Evolutionary conservation across 2,888 invertebrate genomes (phyloP).

Genomic region (Zhengitettix transpicula): DNA sequence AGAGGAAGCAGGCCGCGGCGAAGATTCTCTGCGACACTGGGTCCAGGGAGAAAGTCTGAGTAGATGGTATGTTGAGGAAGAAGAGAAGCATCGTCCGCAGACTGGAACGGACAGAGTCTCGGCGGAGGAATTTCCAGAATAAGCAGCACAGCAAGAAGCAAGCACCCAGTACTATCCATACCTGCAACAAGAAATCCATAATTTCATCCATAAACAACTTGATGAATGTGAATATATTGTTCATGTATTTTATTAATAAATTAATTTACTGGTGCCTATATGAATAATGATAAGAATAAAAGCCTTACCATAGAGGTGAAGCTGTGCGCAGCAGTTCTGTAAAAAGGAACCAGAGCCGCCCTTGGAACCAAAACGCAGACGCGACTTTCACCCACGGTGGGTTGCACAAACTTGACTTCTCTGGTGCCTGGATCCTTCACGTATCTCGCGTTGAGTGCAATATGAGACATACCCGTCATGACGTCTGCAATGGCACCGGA

Average conservation of each 20-base stretch:
- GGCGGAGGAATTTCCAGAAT: neutral
- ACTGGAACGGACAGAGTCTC: neutral
- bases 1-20: constrained; percentile 21
- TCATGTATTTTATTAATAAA: no score
- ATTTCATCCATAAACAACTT: no score
- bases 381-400: neutral
- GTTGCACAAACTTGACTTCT: neutral
- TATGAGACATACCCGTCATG: neutral
- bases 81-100: neutral
- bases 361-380: neutral
- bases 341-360: neutral
- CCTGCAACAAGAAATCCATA: neutral
- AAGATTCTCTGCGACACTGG: constrained; percentile 19
- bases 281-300: no score
- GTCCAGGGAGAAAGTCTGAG: neutral
- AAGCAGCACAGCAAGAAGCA: neutral
- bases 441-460: neutral
- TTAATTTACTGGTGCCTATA: no score
- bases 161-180: neutral
- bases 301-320: neutral
- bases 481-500: neutral
- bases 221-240: no score
- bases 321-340: neutral
- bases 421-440: neutral
- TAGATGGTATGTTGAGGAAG: neutral